These are phyloP conservation scores for Diaperis boleti DNA, from an alignment of 2,888 invertebrate genomes.

Conservation along the genomic window DNA sequence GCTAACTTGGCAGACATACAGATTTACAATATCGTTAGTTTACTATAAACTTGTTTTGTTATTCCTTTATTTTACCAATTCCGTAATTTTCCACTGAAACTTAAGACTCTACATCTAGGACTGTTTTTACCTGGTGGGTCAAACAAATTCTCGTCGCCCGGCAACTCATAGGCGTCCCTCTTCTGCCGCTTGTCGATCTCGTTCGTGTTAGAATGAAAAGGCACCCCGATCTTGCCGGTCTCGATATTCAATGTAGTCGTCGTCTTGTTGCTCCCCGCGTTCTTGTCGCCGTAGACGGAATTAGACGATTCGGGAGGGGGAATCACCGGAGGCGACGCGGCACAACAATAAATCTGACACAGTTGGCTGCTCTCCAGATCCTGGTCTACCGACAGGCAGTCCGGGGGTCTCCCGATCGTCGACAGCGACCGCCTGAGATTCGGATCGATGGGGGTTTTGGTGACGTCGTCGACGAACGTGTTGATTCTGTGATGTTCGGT, in stretches of 20 bases:
- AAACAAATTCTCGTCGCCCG: conserved; percentile 55
- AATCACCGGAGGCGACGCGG: conserved; percentile 45
- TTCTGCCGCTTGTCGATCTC: conserved; percentile 63
- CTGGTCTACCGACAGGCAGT: conserved; percentile 59
- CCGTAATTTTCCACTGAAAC: not conserved
- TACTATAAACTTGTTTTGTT: too few relatives aligned
- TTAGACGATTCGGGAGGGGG: conserved; percentile 50
- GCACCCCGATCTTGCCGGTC: conserved; percentile 61
- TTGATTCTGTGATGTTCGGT: conserved; percentile 32
- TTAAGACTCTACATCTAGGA: conserved; percentile 1
- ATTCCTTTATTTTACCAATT: too few relatives aligned
- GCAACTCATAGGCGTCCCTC: conserved; percentile 58
- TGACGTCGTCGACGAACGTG: conserved; percentile 45
- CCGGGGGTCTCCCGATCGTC: conserved; percentile 60
- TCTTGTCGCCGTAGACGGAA: conserved; percentile 42
- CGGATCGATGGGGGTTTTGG: conserved; percentile 53
- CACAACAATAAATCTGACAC: conserved; percentile 61
- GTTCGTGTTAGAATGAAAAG: conserved; percentile 60
- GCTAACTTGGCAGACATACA: too few relatives aligned
- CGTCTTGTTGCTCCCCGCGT: conserved; percentile 45
- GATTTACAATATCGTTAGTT: too few relatives aligned
- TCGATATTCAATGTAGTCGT: conserved; percentile 54
- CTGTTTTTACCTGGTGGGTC: conserved; percentile 51
- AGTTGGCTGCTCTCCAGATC: conserved; percentile 58
- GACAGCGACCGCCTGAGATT: conserved; percentile 53